Percentiles rank a stretch among this genome's conserved stretches.
phyloP scores from a whole-genome alignment of 2,113 vertebrate genomes.

The Prietella phreatophila region DNA sequence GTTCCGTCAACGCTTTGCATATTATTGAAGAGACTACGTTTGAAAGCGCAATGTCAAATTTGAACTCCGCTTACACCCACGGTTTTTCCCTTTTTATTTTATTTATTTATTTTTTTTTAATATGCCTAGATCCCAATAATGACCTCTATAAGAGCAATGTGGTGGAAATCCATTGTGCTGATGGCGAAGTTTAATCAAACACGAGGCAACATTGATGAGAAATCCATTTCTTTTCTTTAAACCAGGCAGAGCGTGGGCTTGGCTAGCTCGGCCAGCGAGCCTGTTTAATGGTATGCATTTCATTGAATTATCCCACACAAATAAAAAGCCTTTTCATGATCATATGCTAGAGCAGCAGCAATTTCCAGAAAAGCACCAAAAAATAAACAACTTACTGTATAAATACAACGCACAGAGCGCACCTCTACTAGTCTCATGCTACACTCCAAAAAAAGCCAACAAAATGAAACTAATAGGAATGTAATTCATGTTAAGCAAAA shows the following conservation, averaged over 20 bases:
- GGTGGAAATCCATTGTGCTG: background rate
- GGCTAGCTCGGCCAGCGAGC: background rate
- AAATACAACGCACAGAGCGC: background rate
- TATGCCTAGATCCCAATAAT: background rate
- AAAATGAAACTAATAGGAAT: background rate
- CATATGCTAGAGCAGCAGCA: background rate
- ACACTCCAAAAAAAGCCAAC: background rate
- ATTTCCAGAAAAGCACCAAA: background rate
- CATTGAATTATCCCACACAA: background rate
- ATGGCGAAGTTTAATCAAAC: constrained; percentile 14
- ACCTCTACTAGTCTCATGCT: background rate
- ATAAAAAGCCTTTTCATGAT: background rate
- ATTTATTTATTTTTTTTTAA: background rate
- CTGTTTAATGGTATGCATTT: background rate
- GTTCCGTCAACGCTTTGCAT: constrained; percentile 1
- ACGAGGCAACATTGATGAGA: background rate
- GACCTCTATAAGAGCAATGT: background rate
- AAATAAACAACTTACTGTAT: background rate
- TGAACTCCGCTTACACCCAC: constrained; percentile 1
- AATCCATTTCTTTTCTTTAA: constrained; percentile 16
- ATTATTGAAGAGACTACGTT: background rate
- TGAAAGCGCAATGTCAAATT: background rate
- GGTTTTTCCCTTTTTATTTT: background rate
- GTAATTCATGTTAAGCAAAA: background rate
- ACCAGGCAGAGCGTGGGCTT: background rate